Evolutionary conservation across 2,888 invertebrate species (phyloP).

Genomic region (Mesorhabditis sp.): DNA sequence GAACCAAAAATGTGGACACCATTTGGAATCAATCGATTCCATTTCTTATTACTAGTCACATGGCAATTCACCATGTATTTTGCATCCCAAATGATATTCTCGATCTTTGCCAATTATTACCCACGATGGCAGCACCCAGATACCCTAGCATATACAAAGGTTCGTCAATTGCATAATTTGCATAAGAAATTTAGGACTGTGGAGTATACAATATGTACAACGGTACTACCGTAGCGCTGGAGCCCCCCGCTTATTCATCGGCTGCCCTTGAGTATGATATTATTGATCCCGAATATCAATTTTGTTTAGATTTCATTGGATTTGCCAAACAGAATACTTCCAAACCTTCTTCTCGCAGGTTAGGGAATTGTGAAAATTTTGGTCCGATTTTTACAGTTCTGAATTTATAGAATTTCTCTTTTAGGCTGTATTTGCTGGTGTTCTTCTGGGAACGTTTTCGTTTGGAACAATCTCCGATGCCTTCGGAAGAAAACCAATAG

Average conservation of each 20-base stretch:
- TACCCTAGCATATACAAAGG: neutral
- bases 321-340: slow-evolving; percentile 44
- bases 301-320: slow-evolving; percentile 43
- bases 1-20: slow-evolving; percentile 25
- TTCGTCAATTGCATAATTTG: neutral
- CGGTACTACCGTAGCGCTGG: slow-evolving; percentile 37
- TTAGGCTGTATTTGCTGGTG: slow-evolving; percentile 12
- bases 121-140: slow-evolving; percentile 20
- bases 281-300: too few species aligned
- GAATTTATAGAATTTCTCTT: too few species aligned
- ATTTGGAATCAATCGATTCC: slow-evolving; percentile 56
- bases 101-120: slow-evolving; percentile 55
- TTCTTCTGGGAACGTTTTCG: slow-evolving; percentile 39
- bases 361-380: neutral
- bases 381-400: too few species aligned
- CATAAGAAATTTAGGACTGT: slow-evolving; percentile 29
- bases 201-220: slow-evolving; percentile 29
- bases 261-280: slow-evolving; percentile 40
- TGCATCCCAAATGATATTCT: slow-evolving; percentile 50
- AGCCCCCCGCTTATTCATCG: slow-evolving; percentile 45
- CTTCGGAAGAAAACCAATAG: slow-evolving; percentile 39
- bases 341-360: slow-evolving; percentile 45
- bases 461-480: slow-evolving; percentile 45
- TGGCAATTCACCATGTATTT: slow-evolving; percentile 57
- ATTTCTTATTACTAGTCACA: slow-evolving; percentile 48